phyloP scores from a whole-genome alignment of 2,113 vertebrate species.

The Oostethus manadensis region DNA sequence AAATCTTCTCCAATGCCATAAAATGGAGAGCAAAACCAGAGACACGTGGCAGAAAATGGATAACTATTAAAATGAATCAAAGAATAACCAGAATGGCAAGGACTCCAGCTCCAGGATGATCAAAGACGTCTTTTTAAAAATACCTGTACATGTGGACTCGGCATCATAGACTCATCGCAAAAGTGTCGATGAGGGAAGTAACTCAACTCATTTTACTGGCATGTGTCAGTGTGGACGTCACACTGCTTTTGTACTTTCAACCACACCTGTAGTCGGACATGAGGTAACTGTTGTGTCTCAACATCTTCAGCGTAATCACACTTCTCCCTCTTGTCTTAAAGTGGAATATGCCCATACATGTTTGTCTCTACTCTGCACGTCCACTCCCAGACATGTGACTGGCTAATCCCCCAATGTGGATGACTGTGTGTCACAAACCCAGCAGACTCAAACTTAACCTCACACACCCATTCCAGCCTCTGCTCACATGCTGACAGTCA shows the following conservation, averaged over 20 bases:
- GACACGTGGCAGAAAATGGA: too few relatives aligned
- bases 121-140: too few relatives aligned
- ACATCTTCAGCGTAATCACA: constrained; percentile 39
- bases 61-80: too few relatives aligned
- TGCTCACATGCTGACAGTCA: constrained; percentile 42
- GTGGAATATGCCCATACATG: constrained; percentile 57
- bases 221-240: constrained; percentile 39
- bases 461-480: constrained; percentile 30
- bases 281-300: constrained; percentile 50
- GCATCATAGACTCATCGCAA: constrained; percentile 14
- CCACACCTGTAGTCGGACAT: constrained; percentile 39
- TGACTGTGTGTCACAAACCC: constrained; percentile 39
- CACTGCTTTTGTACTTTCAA: constrained; percentile 16
- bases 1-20: too few relatives aligned
- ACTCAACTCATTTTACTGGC: constrained; percentile 40
- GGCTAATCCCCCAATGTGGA: constrained; percentile 29
- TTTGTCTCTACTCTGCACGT: constrained; percentile 23
- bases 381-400: constrained; percentile 59
- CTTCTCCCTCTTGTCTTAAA: constrained; percentile 24
- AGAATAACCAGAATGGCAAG: too few relatives aligned
- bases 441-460: background rate
- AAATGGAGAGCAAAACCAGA: too few relatives aligned
- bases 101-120: too few relatives aligned
- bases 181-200: constrained; percentile 45
- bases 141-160: background rate